Evolutionary conservation across 2,113 vertebrate genomes (phyloP), one percentile per base, ranked within the genome.

Genomic region (Phaethornis superciliosus): DNA sequence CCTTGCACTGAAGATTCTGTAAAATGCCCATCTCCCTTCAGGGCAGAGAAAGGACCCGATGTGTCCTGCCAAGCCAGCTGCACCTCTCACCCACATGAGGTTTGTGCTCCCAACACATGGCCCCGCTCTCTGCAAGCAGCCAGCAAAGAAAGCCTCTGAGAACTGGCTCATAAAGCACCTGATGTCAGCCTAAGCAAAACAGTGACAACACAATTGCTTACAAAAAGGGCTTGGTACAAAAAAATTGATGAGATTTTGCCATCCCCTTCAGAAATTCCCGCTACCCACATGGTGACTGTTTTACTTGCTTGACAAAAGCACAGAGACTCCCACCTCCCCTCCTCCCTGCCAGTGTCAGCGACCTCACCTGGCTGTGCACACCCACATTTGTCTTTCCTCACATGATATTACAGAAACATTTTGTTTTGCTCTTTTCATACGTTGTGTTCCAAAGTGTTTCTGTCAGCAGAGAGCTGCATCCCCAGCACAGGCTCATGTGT

Each of bases 361-460:
- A 72, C 28, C 91, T 85, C 0, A 0, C 82, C 65, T 65, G 76
- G 67, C 44, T 90, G 92, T 68, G 37, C 72, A 90, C 91, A 89
- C 88, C 95, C 85, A 95, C 95, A 69, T 94, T 93, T 90, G 63
- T 90, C 91, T 95, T 85, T 85, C 88, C 64, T 52, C 9, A 4
- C 84, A 85, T 56, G 37, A 18, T 67, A 75, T 60, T 88, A 84
- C 63, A 93, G 80, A 91, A 93, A 88, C 77, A 84, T 78, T 88
- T 86, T 0, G 0, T 24, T 91, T 94, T 94, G 89, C 91, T 95
- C 90, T 95, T 96, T 94, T 95, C 72, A 24, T 56, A 56, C 0
- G 0, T 64, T 65, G 12, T 1, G 7, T 81, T 86, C 85, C 85
- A 91, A 78, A 78, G 88, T 1, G 0, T 69, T 85, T 81, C 87